phyloP scores from a whole-genome alignment of 1,140 invertebrate genomes.

The Apis dorsata region DNA sequence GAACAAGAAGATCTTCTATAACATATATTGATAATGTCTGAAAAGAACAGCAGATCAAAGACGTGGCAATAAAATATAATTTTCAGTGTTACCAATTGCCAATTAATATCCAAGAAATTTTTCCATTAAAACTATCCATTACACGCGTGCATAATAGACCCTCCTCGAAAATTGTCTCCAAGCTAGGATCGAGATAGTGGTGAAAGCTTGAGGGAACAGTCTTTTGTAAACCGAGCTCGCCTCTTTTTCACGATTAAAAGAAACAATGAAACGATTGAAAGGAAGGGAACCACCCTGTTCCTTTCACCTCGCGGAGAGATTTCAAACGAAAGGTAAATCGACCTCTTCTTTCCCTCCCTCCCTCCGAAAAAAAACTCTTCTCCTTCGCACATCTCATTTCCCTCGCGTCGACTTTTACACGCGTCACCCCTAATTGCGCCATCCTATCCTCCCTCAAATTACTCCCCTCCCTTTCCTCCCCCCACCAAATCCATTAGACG shows the following conservation, averaged over 20 bases:
- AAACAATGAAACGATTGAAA: constrained; percentile 40
- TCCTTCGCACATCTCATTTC: constrained; percentile 14
- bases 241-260: background rate
- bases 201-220: background rate
- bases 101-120: background rate
- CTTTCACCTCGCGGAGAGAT: constrained; percentile 6
- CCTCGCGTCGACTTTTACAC: background rate
- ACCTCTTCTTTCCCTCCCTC: background rate
- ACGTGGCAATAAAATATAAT: too few species aligned
- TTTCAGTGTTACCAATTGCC: too few species aligned
- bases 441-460: background rate
- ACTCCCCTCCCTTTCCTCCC: background rate
- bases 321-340: constrained; percentile 31
- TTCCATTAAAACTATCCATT: background rate
- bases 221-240: constrained; percentile 26
- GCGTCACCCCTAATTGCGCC: background rate
- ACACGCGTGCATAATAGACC: background rate
- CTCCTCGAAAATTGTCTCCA: background rate
- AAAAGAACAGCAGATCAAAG: too few species aligned
- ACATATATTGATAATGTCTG: too few species aligned
- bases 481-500: background rate
- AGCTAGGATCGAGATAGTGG: background rate
- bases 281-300: background rate
- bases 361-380: background rate
- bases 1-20: too few species aligned